Evolutionary conservation across 1,140 invertebrate genomes (phyloP).

Genomic region (Plectrocnemia conspersa): DNA sequence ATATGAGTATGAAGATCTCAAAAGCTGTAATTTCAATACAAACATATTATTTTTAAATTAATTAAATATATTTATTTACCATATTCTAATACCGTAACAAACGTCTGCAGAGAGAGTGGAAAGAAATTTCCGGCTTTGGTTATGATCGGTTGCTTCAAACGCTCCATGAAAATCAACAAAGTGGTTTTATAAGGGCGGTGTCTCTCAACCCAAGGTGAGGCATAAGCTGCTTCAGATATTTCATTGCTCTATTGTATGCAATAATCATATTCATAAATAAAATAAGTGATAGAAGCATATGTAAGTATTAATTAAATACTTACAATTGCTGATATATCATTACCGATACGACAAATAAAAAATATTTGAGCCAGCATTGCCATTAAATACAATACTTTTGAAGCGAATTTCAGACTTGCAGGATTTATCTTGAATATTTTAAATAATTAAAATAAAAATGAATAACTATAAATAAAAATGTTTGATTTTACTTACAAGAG

Average conservation of each 20-base stretch:
- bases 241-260: conserved; percentile 35
- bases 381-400: conserved; percentile 31
- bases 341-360: conserved; percentile 39
- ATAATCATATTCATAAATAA: too few species aligned
- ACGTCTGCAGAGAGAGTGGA: conserved; percentile 35
- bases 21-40: conserved; percentile 31
- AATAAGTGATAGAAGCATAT: conserved; percentile 5
- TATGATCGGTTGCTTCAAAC: conserved; percentile 34
- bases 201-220: conserved; percentile 32
- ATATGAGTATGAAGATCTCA: conserved; percentile 38
- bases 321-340: conserved; percentile 37
- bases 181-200: conserved; percentile 28
- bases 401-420: conserved; percentile 31
- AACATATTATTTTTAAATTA: too few species aligned
- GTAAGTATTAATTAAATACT: conserved; percentile 8
- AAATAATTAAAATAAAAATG: conserved; percentile 19
- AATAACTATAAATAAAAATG: conserved; percentile 22
- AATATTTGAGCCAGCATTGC: conserved; percentile 40
- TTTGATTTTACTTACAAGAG: conserved; percentile 35
- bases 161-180: conserved; percentile 36
- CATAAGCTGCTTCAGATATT: conserved; percentile 34
- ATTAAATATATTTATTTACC: conserved; percentile 14
- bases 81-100: conserved; percentile 33
- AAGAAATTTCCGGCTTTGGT: conserved; percentile 37
- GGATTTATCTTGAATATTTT: conserved; percentile 30